Evolutionary conservation across 2,797 vertebrate genomes (phyloP).

Genomic region (Gymnothorax javanicus): DNA sequence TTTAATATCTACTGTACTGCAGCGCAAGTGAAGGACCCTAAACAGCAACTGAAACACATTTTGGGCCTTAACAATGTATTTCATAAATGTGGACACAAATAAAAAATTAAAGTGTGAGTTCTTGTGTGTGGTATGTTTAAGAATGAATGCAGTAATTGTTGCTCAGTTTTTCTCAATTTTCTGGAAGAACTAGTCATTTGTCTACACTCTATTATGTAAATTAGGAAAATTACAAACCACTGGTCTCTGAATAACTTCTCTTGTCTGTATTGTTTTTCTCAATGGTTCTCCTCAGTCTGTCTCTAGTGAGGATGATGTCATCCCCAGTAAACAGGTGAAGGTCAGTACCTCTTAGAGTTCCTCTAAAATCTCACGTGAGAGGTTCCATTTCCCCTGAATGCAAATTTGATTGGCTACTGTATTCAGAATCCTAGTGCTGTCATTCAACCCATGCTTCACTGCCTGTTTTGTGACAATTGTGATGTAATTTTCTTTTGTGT

Average conservation of each 20-base stretch:
- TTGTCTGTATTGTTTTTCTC: not conserved
- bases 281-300: slow-evolving; percentile 50
- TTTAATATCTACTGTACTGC: too few species aligned
- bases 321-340: slow-evolving; percentile 87
- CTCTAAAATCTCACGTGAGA: slow-evolving; percentile 66
- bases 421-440: not conserved
- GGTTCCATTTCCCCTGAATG: not conserved
- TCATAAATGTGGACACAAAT: too few species aligned
- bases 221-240: not conserved
- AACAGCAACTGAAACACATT: too few species aligned
- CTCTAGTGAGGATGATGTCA: slow-evolving; percentile 68
- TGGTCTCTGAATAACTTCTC: not conserved
- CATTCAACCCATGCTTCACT: not conserved
- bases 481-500: not conserved
- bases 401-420: not conserved
- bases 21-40: too few species aligned
- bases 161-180: not conserved
- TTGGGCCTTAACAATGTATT: too few species aligned
- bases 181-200: not conserved
- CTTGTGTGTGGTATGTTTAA: not conserved
- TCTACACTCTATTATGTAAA: not conserved
- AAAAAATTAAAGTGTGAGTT: too few species aligned
- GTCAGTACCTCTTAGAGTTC: slow-evolving; percentile 75
- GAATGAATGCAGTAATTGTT: not conserved
- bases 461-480: not conserved